Evolutionary conservation across 2,888 invertebrate genomes (phyloP).

Genomic region (Oligia strigilis): DNA sequence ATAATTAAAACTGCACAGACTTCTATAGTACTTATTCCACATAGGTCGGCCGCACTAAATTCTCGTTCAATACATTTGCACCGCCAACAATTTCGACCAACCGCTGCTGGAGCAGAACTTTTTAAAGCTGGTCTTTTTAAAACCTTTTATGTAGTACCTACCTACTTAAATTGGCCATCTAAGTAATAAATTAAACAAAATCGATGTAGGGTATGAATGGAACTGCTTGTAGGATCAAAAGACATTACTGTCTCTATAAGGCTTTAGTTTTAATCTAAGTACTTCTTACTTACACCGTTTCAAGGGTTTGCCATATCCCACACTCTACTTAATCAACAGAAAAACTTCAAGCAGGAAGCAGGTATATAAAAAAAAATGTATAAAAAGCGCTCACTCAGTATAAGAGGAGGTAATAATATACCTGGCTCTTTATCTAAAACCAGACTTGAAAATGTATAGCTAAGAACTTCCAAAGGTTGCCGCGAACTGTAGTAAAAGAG

Average conservation of each 20-base stretch:
- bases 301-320: neutral
- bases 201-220: neutral
- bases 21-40: slow-evolving; percentile 25
- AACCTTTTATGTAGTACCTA: neutral
- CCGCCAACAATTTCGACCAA: slow-evolving; percentile 29
- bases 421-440: slow-evolving; percentile 69
- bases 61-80: slow-evolving; percentile 38
- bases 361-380: slow-evolving; percentile 7
- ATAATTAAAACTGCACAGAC: slow-evolving; percentile 46
- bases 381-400: slow-evolving; percentile 44
- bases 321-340: slow-evolving; percentile 33
- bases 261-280: neutral
- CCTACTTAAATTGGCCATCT: neutral
- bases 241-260: neutral
- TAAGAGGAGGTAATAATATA: slow-evolving; percentile 59
- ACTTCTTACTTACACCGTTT: neutral
- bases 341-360: slow-evolving; percentile 9
- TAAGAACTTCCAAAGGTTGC: slow-evolving; percentile 72
- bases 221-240: neutral
- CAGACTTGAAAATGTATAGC: slow-evolving; percentile 69
- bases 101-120: slow-evolving; percentile 9
- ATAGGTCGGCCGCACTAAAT: slow-evolving; percentile 37
- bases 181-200: neutral
- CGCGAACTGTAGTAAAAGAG: slow-evolving; percentile 69
- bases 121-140: neutral